Evolutionary conservation across 2,113 vertebrate genomes (phyloP).

Genomic region (Elephantulus edwardii): DNA sequence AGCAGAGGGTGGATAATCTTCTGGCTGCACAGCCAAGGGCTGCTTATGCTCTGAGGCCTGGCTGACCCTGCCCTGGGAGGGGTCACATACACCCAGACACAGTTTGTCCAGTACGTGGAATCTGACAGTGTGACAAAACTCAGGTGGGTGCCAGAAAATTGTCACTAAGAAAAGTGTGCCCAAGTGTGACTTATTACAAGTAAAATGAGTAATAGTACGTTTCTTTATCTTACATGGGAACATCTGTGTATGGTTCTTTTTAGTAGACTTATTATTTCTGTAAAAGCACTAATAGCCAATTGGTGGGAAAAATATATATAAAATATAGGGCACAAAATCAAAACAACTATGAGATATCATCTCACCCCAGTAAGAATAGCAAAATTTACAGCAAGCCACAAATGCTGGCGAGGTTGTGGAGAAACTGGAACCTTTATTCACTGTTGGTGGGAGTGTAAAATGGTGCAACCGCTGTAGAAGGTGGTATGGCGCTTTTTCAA

Average conservation of each 20-base stretch:
- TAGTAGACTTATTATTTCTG: not conserved
- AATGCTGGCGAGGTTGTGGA: no score
- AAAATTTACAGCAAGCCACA: no score
- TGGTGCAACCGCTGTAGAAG: no score
- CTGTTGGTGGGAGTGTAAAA: no score
- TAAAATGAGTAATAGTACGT: no score
- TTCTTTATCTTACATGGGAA: not conserved
- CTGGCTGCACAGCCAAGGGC: not conserved
- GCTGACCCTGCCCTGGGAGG: accelerated
- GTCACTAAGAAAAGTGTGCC: not conserved
- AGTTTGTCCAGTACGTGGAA: accelerated
- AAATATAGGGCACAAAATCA: no score
- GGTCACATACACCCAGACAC: accelerated
- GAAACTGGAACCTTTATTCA: no score
- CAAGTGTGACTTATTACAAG: not conserved
- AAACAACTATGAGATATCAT: no score
- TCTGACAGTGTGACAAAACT: not conserved
- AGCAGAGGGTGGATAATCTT: not conserved
- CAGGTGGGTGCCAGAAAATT: not conserved
- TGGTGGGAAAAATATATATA: not conserved
- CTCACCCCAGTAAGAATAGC: no score
- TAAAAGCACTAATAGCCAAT: accelerated
- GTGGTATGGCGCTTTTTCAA: no score
- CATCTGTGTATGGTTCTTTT: not conserved
- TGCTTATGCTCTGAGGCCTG: accelerated